Evolutionary conservation across 2,888 invertebrate genomes (phyloP).

Genomic region (Erpobdella octoculata): DNA sequence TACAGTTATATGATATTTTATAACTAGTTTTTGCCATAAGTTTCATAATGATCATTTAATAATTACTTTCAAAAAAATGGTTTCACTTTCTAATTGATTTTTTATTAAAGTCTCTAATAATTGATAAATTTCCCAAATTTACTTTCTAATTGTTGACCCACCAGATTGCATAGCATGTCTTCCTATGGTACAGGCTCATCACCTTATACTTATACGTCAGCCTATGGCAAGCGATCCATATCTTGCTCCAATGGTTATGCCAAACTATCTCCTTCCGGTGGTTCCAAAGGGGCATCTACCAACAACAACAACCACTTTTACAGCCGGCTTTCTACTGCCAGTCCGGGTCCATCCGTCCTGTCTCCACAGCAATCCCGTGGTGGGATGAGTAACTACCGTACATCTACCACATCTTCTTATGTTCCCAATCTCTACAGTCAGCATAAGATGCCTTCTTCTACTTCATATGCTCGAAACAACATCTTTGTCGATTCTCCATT

Average conservation of each 20-base stretch:
- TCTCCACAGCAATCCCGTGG: background rate
- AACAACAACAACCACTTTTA: conserved; percentile 6
- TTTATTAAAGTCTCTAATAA: too few relatives aligned
- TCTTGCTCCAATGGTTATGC: background rate
- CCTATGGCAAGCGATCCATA: background rate
- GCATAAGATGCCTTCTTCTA: background rate
- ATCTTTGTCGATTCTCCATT: too few relatives aligned
- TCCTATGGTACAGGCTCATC: too few relatives aligned
- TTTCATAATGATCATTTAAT: too few relatives aligned
- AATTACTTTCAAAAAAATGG: too few relatives aligned
- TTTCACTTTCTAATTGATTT: too few relatives aligned
- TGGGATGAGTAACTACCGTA: background rate
- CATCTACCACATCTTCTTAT: conserved; percentile 46
- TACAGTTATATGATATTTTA: too few relatives aligned
- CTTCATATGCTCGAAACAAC: background rate
- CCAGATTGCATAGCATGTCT: too few relatives aligned
- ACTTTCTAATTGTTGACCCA: too few relatives aligned
- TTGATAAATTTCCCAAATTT: too few relatives aligned
- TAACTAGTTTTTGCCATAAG: too few relatives aligned
- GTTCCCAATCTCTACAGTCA: background rate
- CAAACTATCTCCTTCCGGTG: too few relatives aligned
- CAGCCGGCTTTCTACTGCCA: background rate
- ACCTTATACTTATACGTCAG: background rate
- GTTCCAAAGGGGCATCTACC: background rate
- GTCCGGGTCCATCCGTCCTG: background rate